Evolutionary conservation across 2,113 vertebrate genomes (phyloP), one percentile per base, ranked within the genome.

Genomic region (Pteronura brasiliensis): DNA sequence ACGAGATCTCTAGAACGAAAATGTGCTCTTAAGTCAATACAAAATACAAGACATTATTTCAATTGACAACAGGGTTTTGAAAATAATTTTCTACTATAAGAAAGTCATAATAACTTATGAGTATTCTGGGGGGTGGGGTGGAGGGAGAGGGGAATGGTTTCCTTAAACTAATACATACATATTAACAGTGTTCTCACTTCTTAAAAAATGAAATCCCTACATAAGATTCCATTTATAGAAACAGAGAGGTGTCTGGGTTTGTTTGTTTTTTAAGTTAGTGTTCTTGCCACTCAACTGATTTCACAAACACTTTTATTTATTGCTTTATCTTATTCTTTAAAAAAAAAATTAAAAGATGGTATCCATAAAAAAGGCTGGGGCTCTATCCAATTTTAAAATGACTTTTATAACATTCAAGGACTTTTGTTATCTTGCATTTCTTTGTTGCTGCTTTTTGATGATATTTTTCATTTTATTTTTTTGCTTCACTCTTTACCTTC

Each of bases 21-120:
- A 95, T 67, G 6, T 57, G 44, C 57, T 92, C 74, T 69, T 55
- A 79, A 72, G 57, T 55, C 47, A 96, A 94, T 36, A 84, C 9
- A 92, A 96, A 97, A 93, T 79, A 93, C 8, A 94, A 94, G 29
- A 82, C 44, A 93, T 39, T 74, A 88, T 67, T 96, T 47, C 87
- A 95, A 57, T 7, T 72, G 44, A 83, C 23, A 93, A 79, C 1
- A 90, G 31, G 6, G 80, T 92, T 81, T 76, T 31, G 71, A 86
- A 90, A 88, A 76, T 52, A 39, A 63, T 92, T 90, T 95, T 76
- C 95, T 94, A 47, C 6, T 95, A 42, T 65, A 84, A 90, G 18
- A 94, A 82, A 96, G 14, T n/a, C 11, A 57, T 61, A 93, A 39
- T 72, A 93, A 31, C 44, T 77, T 94, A 44, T 55, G 15, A 87